Conservation (phyloP, 2,113 vertebrate genomes). For the Nothocercus julius region DNA sequence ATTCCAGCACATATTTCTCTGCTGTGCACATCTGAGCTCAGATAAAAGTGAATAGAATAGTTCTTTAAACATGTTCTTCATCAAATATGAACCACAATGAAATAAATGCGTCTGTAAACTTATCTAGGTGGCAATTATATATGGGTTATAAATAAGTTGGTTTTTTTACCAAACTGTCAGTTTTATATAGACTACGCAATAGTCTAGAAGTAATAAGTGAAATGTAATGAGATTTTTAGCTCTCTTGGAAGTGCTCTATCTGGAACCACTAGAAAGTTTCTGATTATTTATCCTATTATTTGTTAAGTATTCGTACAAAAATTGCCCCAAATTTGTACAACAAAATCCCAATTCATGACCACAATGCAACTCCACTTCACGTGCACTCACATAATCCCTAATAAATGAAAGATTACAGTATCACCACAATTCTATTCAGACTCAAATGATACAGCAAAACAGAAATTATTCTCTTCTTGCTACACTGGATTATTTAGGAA, state of each 20-base stretch:
- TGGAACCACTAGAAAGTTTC: background rate
- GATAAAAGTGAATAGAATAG: background rate
- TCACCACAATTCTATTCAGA: background rate
- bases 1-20: slow-evolving; percentile 20
- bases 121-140: background rate
- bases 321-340: background rate
- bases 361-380: background rate
- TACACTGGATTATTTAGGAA: background rate
- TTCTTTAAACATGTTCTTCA: background rate
- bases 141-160: background rate
- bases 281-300: background rate
- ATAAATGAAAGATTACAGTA: background rate
- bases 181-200: background rate
- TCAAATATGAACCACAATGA: background rate
- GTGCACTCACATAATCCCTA: background rate
- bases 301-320: background rate
- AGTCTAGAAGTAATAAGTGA: background rate
- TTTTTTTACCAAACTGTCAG: background rate
- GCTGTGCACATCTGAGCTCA: background rate
- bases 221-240: background rate
- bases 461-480: background rate
- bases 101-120: background rate
- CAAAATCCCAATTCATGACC: background rate
- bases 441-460: background rate
- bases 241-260: background rate